Evolutionary conservation across 2,113 vertebrate species (phyloP).

Genomic region (Larimichthys crocea): DNA sequence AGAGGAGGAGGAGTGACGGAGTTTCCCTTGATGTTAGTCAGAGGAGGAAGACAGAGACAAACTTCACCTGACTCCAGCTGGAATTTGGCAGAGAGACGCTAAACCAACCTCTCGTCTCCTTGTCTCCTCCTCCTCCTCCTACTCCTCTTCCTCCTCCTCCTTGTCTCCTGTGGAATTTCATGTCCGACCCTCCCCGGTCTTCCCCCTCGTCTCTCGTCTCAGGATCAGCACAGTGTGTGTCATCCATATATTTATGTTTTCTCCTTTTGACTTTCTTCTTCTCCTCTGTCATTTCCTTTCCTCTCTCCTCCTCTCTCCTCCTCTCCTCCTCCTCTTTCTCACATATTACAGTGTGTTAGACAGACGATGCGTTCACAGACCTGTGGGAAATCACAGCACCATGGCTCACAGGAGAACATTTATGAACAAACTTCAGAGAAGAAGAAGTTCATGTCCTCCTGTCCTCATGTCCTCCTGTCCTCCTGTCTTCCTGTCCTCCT

Average conservation of each 20-base stretch:
- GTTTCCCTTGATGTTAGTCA: neutral
- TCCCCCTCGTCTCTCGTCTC: neutral
- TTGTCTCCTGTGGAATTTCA: constrained; percentile 44
- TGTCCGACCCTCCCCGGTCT: neutral
- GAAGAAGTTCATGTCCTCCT: neutral
- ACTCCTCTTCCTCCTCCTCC: constrained; percentile 1
- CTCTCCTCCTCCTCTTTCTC: neutral
- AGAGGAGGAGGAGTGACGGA: neutral
- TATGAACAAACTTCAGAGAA: neutral
- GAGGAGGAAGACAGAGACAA: neutral
- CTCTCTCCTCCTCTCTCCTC: too few relatives aligned
- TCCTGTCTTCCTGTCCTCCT: neutral
- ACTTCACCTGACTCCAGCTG: constrained; percentile 35
- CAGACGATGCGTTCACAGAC: constrained; percentile 32
- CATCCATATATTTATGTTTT: neutral
- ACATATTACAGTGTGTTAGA: neutral
- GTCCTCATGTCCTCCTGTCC: neutral
- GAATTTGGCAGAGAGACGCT: constrained; percentile 49
- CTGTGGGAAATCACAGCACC: constrained; percentile 38
- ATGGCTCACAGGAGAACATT: neutral
- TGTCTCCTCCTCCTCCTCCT: constrained; percentile 1
- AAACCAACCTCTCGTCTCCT: neutral
- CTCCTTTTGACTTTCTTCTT: neutral
- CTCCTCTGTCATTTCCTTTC: neutral
- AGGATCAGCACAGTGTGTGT: neutral